Base-by-base conservation (phyloP, 2,113 vertebrate genomes). In the Rhea pennata region DNA sequence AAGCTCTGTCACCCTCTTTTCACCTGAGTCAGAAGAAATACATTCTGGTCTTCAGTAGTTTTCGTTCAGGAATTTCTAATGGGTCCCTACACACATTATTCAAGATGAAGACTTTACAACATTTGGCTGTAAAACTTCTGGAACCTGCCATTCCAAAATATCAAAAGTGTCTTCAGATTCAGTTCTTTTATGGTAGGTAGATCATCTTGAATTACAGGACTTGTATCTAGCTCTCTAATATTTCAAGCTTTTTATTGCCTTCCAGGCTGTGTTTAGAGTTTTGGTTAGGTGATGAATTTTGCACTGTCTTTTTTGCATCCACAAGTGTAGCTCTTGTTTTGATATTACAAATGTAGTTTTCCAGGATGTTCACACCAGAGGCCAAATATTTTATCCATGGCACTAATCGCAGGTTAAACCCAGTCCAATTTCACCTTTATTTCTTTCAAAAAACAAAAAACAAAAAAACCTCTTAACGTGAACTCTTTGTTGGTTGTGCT, bases 391-490 rank as follows among this genome's bases (percentile, higher is more conserved):
- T 91, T 92, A 93, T 94, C 81, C 91, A 88, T 13, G 50, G 58
- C 40, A 94, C 53, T 78, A 97, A 88, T 40, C 1, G 39, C 91
- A 95, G 81, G 58, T 90, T 91, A 92, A 95, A 81, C 51, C 46
- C 93, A 95, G 88, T 89, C 56, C 78, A 94, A 95, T 93, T 88
- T 94, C 94, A 95, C 21, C 54, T 87, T 91, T 67, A 62, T 58
- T 94, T 90, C 62, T 93, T 94, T 89, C 46, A 87, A 94, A 94
- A 93, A 90, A 93, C 39, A n/a, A 72, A 72, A 89, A 93, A 51
- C 51, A 83, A 86, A 90, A 65, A 93, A 84, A 50, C 1, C 56
- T 89, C 77, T 87, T 67, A 95, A 89, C 9, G 8, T 79, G 78
- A 93, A 89, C 22, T 92, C 54, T 77, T 79, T 93, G 91, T 46